Evolutionary conservation across 2,888 invertebrate species (phyloP), one percentile per base, ranked within the genome.

Genomic region (Seladonia tumulorum): DNA sequence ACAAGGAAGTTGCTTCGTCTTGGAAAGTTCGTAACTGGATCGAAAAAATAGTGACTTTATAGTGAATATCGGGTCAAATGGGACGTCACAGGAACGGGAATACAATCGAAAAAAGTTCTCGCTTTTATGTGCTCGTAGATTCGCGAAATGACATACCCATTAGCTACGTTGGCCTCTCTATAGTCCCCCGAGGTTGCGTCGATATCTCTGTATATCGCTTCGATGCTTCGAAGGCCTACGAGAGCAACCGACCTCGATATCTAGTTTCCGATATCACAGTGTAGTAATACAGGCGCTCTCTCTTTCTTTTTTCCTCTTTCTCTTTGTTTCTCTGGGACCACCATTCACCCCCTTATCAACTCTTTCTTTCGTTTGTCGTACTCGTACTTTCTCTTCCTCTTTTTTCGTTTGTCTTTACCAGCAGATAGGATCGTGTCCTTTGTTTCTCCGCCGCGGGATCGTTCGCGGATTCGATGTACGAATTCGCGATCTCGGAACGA

Each of bases 111-210:
- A 86, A 70, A 87, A 89, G 76, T 73, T 82, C 79, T 42, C 78
- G 71, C 66, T 83, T 90, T 89, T 87, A 87, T 76, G 63, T 39
- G 77, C 72, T 82, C 85, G 83, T 89, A 91, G 81, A 90, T 88
- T 90, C 81, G 75, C 80, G 83, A 88, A 90, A 91, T 91, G 87
- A 89, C 88, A 85, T 85, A 74, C 77, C 88, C 81, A 88, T 90
- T 89, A 89, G 81, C 86, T 81, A 70, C 76, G 76, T 73, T 63
- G 81, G 39, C 45, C 83, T 83, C 76, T 74, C 49, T 72, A 47
- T 81, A 79, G 81, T 83, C 85, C 83, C 89, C 71, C n/a, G 82
- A 82, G 85, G 80, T 76, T 70, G 72, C 76, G 73, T 70, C 80
- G 78, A 86, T 85, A 90, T 89, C 88, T 79, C 82, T 75, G 66